Evolutionary conservation across 2,797 vertebrate species (phyloP).

Genomic region (Channa striata): DNA sequence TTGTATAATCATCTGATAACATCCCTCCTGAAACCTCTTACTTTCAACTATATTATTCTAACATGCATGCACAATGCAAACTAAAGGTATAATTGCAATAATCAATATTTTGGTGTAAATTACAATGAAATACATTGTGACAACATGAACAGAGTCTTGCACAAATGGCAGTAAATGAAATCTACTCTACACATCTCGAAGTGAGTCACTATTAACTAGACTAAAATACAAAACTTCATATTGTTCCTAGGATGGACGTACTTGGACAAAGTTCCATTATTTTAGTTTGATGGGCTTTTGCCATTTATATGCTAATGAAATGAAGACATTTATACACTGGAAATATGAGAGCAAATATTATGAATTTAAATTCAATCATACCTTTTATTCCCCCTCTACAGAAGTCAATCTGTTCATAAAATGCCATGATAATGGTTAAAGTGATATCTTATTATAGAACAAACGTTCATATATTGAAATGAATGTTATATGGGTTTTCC

Average conservation of each 20-base stretch:
- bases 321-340: background rate
- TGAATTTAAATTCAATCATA: background rate
- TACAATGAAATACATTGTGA: too few relatives aligned
- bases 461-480: too few relatives aligned
- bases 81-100: too few relatives aligned
- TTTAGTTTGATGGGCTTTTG: background rate
- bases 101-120: too few relatives aligned
- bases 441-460: background rate
- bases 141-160: too few relatives aligned
- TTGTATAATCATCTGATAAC: background rate
- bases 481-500: too few relatives aligned
- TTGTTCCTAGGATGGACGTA: background rate
- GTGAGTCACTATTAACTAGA: background rate
- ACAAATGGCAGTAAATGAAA: too few relatives aligned
- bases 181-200: too few relatives aligned
- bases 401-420: background rate
- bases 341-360: background rate
- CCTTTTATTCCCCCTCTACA: background rate
- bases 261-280: background rate
- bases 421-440: background rate
- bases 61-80: too few relatives aligned
- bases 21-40: background rate
- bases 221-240: background rate
- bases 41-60: too few relatives aligned
- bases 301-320: conserved; percentile 17